Evolutionary conservation across 2,888 invertebrate genomes (phyloP).

Genomic region (Mechanitis mazaeus): DNA sequence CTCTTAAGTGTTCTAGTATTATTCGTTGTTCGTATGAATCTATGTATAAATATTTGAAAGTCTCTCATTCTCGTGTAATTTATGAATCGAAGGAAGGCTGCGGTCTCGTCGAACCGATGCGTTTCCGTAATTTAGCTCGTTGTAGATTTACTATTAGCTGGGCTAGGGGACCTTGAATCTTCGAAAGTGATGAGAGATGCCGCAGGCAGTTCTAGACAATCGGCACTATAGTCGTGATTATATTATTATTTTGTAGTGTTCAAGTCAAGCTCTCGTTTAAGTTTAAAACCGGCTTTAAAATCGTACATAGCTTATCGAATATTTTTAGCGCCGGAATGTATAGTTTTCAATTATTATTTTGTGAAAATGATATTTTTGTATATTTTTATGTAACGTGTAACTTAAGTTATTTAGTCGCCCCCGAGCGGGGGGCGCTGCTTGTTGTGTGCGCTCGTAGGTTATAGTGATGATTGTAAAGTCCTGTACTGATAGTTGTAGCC

Average conservation of each 20-base stretch:
- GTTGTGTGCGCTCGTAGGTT: conserved; percentile 57
- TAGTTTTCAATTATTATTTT: conserved; percentile 73
- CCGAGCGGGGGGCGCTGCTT: conserved; percentile 59
- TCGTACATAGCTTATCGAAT: conserved; percentile 72
- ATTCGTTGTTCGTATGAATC: conserved; percentile 76
- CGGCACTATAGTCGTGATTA: conserved; percentile 75
- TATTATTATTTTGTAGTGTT: conserved; percentile 66
- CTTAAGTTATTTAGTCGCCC: conserved; percentile 70
- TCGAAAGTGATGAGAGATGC: conserved; percentile 62
- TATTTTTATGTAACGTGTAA: conserved; percentile 71
- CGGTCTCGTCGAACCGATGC: conserved; percentile 51
- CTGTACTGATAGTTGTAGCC: conserved; percentile 73
- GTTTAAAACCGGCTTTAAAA: conserved; percentile 70
- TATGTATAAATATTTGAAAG: conserved; percentile 77
- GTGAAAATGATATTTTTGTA: conserved; percentile 77
- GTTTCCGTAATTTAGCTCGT: conserved; percentile 72
- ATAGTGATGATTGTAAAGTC: conserved; percentile 75
- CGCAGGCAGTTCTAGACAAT: conserved; percentile 76
- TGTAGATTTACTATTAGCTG: conserved; percentile 75
- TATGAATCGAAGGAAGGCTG: conserved; percentile 69
- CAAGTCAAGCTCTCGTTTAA: conserved; percentile 75
- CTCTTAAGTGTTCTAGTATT: conserved; percentile 75
- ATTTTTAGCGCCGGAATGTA: conserved; percentile 73
- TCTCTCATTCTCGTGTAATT: conserved; percentile 75
- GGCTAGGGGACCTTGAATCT: conserved; percentile 77